These are phyloP conservation scores for Drosophila sp. DNA, from an alignment of 1,140 invertebrate species.

Conservation along the genomic window DNA sequence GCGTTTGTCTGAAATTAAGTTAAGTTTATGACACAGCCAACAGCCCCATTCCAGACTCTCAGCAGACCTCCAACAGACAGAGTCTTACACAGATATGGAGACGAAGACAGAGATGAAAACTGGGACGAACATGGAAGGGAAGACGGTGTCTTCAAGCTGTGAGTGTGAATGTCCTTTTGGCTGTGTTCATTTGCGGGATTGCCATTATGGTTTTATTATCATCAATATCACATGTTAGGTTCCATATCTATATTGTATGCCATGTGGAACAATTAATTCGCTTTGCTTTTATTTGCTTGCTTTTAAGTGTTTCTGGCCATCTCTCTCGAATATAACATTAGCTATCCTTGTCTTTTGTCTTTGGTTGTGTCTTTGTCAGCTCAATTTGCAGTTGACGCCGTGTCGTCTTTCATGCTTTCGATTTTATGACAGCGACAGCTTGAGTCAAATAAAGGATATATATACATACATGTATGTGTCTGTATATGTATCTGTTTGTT, in stretches of 20 bases:
- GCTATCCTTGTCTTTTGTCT: constrained; percentile 18
- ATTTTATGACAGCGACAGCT: constrained; percentile 79
- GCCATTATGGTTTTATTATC: constrained; percentile 80
- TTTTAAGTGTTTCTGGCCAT: constrained; percentile 66
- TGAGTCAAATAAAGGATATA: constrained; percentile 66
- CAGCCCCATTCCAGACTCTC: constrained; percentile 7
- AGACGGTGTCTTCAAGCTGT: constrained; percentile 6
- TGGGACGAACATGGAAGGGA: not conserved
- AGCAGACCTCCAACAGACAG: constrained; percentile 17
- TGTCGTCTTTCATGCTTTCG: constrained; percentile 70
- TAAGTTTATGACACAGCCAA: constrained; percentile 72
- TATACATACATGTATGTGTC: not conserved
- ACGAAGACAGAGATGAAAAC: not conserved
- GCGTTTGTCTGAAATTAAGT: constrained; percentile 78
- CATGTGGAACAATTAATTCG: constrained; percentile 76
- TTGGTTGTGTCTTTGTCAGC: constrained; percentile 31
- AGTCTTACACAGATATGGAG: constrained; percentile 4
- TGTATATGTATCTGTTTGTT: constrained; percentile 2
- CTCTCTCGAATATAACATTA: constrained; percentile 15
- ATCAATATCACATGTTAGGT: constrained; percentile 74
- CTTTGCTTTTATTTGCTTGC: constrained; percentile 67
- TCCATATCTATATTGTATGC: constrained; percentile 45
- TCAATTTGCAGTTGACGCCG: constrained; percentile 28
- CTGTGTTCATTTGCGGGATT: constrained; percentile 38
- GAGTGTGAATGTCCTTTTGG: constrained; percentile 23